Base-by-base conservation (phyloP, 2,888 invertebrate genomes). In the Euphydryas editha region DNA sequence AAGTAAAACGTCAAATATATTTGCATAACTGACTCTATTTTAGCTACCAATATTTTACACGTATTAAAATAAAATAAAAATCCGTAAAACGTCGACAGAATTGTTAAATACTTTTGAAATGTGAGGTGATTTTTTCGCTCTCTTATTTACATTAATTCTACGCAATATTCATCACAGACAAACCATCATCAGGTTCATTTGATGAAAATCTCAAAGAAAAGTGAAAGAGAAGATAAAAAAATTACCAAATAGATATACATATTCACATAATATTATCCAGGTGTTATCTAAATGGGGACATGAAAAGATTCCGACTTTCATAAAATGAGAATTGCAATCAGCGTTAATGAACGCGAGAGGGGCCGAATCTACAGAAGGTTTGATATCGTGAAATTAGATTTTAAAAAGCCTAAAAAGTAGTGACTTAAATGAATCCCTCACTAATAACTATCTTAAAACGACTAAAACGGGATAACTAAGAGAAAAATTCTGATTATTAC, bases 241-340 rank as follows among this genome's bases (percentile, higher is more conserved):
- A n/a, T 54, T n/a, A 44, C 42, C 15, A 39, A n/a, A 51, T 15
- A 51, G 7, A 51, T 18, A 18, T 24, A 51, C 47, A 51, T 54
- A n/a, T 36, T 54, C 54, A 54, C 36, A 30, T 51, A 47, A 20
- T 47, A 54, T 54, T 36, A 36, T 54, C 39, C 65, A 68, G 68
- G 68, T 68, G 55, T 67, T 66, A 60, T 46, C 62, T 57, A 65
- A 51, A 54, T 51, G 58, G 59, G 46, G 54, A 54, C 54, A 44
- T 47, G 37, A 49, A 68, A 70, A 64, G 65, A 67, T 61, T 62
- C 47, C 58, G 68, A 54, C 30, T 54, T 72, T 72, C 72, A 71
- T 72, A 65, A 70, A 71, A 71, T 61, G 70, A 67, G 75, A 77
- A 81, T 78, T 77, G 83, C 85, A 86, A 85, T 86, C 86, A 85